Base-by-base conservation (phyloP, 2,888 invertebrate species). In the Plagodis pulveraria region DNA sequence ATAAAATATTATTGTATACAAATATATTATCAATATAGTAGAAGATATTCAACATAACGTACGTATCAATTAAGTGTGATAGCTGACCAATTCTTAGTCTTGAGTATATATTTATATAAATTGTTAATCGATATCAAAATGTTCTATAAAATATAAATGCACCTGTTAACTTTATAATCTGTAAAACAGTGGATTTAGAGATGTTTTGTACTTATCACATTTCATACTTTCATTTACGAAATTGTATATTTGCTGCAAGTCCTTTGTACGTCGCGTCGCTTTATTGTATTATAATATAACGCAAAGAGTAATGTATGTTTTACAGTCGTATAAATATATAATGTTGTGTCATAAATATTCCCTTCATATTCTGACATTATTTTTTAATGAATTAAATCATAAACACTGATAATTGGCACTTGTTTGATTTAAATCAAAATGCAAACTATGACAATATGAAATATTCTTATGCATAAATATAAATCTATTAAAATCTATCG, bases 61-160 rank as follows among this genome's bases (percentile, higher is more conserved):
- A 81, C 78, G 80, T 84, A 84, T 86, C 85, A 88, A 84, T 56
- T 82, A 80, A 80, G 84, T 86, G 88, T 89, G 87, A 88, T 89
- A 89, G 88, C 83, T 83, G 87, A 90, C 89, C 88, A 89, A 86
- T 81, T 83, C 78, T 74, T 77, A 72, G 72, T 74, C 60, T 62
- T 67, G 62, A 66, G 67, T 71, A 63, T 67, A 69, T 60, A 67
- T 66, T 62, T 66, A 66, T 71, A 63, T 59, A 60, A 63, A 63
- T 65, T 62, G 9, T 50, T 34, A 7, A 44, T 44, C 12, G 35
- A 44, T 49, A 10, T 49, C 40, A 50, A 10, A 45, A 10, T 34
- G 9, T 45, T 34, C n/a, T 9, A 11, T 11, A 5, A 6, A 11
- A 42, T 42, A 46, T 35, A 33, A 34, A 46, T 46, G 46, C 46